Percentiles rank a stretch among this genome's conserved stretches.
Conservation (phyloP, 2,888 invertebrate species). For the Calliphora vomitoria region DNA sequence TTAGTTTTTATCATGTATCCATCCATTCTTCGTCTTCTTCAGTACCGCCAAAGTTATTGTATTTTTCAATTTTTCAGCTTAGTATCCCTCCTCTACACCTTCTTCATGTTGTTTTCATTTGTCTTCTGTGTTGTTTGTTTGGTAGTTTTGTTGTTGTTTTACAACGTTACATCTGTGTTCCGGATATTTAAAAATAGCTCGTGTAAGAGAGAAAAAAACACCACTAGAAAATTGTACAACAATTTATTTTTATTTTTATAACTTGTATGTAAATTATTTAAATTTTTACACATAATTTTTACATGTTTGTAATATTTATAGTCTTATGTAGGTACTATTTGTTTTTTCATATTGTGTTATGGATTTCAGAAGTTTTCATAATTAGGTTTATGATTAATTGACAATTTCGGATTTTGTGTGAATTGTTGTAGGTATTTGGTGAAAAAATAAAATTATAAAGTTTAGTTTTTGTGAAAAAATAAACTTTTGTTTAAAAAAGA, state of each 20-base stretch:
- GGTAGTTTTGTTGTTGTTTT: conserved; percentile 1
- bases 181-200: conserved; percentile 72
- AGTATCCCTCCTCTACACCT: neutral
- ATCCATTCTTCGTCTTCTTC: neutral
- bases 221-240: conserved; percentile 11
- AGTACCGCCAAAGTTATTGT: conserved; percentile 24
- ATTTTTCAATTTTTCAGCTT: conserved; percentile 11
- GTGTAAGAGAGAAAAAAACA: conserved; percentile 26
- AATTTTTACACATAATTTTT: conserved; percentile 45
- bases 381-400: neutral
- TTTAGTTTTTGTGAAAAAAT: no score
- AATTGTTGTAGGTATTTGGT: no score
- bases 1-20: neutral
- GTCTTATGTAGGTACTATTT: neutral
- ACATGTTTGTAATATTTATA: conserved; percentile 35
- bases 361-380: neutral
- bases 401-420: no score
- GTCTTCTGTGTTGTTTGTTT: neutral
- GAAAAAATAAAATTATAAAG: no score
- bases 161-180: conserved; percentile 59
- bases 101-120: neutral
- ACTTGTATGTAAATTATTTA: conserved; percentile 28
- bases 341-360: conserved; percentile 8
- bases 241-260: conserved; percentile 41
- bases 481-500: no score